Conservation (phyloP, 2,888 invertebrate species). For the Sicus ferrugineus region DNA sequence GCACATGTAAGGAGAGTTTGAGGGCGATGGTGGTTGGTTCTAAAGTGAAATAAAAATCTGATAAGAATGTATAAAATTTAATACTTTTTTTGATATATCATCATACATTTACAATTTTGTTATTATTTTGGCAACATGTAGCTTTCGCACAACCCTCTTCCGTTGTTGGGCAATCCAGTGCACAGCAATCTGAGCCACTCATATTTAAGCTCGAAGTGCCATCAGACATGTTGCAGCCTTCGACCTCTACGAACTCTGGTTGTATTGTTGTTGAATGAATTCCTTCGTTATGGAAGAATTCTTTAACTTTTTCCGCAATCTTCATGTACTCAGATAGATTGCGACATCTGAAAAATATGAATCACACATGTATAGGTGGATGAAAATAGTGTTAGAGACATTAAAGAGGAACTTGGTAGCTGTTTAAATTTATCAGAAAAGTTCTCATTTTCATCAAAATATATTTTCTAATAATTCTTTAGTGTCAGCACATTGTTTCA, state of each 20-base stretch:
- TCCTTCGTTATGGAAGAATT: constrained; percentile 97
- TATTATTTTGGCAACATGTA: constrained; percentile 76
- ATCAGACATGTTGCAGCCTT: constrained; percentile 65
- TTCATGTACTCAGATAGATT: constrained; percentile 97
- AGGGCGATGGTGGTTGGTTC: constrained; percentile 75
- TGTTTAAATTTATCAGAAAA: no score
- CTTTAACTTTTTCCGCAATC: constrained; percentile 94
- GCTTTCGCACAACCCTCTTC: constrained; percentile 84
- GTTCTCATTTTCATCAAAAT: background rate
- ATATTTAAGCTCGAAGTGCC: constrained; percentile 65
- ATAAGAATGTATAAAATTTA: background rate
- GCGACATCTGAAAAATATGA: constrained; percentile 72
- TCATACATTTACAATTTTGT: constrained; percentile 55
- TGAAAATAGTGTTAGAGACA: no score
- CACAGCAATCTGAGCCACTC: constrained; percentile 74
- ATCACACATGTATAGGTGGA: background rate
- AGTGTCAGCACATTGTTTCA: no score
- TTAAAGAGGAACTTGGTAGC: background rate
- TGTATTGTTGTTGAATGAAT: constrained; percentile 99
- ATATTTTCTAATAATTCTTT: no score
- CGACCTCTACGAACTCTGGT: constrained; percentile 93
- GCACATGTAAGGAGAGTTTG: constrained; percentile 82
- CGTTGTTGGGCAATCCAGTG: constrained; percentile 86
- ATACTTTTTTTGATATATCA: background rate
- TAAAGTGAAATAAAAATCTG: constrained; percentile 44